Base-by-base conservation (phyloP, 2,888 invertebrate species). In the Sesia bembeciformis region DNA sequence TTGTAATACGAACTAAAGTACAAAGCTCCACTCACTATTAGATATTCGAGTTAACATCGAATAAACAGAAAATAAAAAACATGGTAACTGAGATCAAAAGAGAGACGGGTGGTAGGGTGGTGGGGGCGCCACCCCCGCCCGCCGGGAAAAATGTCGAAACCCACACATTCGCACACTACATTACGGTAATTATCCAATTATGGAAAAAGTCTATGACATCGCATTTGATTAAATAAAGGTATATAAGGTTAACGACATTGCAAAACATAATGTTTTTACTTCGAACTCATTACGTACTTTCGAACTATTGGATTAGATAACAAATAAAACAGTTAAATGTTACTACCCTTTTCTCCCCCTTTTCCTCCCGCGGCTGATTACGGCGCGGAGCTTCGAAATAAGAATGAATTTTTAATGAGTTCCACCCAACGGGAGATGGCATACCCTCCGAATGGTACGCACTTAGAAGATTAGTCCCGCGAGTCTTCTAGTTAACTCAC, bases 331-430 rank as follows among this genome's bases (percentile, higher is more conserved):
- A 74, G 72, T 67, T 72, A 70, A 74, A 72, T 70, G 73, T 69
- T 70, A 65, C 62, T 58, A 63, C 54, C 60, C 66, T 41, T 57
- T 60, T 56, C 55, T 52, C 52, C 59, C 61, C 67, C 68, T 76
- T 40, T 5, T 38, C 53, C 78, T 71, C 70, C 67, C 78, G 78
- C 75, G 85, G 82, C 83, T 84, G 84, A 86, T 86, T 85, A 84
- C 83, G 70, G 66, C 64, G 64, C 68, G 61, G 69, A 69, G 80
- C 79, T 77, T 76, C 82, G 78, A 86, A 88, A 84, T 84, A 87
- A 86, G 88, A 88, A 88, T 89, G 87, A 88, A 88, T 86, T 88
- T 88, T 88, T 89, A 89, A 89, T 88, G 86, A 88, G 77, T 69
- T 70, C 70, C 70, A 62, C 66, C 62, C 62, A 64, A 54, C 57